A percentile compares a stretch with the other conserved stretches of the same genome.
Conservation (phyloP, 2,888 invertebrate species). For the Busseola fusca region DNA sequence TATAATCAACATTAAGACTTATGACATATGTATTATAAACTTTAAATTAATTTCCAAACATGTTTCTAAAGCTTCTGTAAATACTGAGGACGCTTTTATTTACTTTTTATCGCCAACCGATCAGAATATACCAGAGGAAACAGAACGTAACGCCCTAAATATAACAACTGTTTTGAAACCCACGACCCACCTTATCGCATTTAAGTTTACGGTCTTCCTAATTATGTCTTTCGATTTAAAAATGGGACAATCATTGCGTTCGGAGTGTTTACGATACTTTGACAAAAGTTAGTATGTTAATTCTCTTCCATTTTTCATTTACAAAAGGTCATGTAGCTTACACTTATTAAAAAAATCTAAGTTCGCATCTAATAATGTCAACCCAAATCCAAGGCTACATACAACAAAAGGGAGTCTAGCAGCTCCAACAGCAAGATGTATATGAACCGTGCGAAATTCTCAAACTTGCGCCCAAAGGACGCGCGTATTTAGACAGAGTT, state of each 20-base stretch:
- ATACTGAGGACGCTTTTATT: conserved; percentile 48
- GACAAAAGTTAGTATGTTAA: conserved; percentile 1
- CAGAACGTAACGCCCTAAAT: conserved; percentile 83
- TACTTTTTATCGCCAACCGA: conserved; percentile 69
- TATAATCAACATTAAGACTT: conserved; percentile 26
- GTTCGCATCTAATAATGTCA: conserved; percentile 4
- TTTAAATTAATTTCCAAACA: conserved; percentile 39
- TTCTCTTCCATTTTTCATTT: background rate
- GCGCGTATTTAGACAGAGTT: conserved; percentile 72
- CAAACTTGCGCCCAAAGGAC: conserved; percentile 56
- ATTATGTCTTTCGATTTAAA: conserved; percentile 50
- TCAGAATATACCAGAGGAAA: conserved; percentile 73
- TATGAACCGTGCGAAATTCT: conserved; percentile 68
- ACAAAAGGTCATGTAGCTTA: background rate
- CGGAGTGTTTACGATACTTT: conserved; percentile 16
- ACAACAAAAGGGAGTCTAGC: conserved; percentile 43
- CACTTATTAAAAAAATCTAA: background rate
- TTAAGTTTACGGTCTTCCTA: conserved; percentile 44
- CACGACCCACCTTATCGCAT: conserved; percentile 77
- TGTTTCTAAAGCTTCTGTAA: conserved; percentile 48
- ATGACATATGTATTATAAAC: conserved; percentile 35
- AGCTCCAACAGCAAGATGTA: conserved; percentile 58
- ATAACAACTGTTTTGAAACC: conserved; percentile 74
- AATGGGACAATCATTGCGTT: conserved; percentile 29
- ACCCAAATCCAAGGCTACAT: conserved; percentile 23